Percentiles rank a stretch among this genome's conserved stretches.
phyloP scores from a whole-genome alignment of 2,888 invertebrate genomes.

The Pediacus dermestoides region DNA sequence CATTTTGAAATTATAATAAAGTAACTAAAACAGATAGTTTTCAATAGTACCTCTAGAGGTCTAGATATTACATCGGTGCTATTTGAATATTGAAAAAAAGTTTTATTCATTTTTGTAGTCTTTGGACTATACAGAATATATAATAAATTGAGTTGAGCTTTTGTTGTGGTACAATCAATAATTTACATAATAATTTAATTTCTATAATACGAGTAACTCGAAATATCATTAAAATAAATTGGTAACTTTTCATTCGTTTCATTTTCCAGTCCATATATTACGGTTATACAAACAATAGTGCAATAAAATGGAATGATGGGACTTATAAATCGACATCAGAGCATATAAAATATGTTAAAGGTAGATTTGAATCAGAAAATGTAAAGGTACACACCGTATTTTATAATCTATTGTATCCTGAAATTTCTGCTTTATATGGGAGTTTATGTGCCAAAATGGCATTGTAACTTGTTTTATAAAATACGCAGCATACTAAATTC shows the following conservation, averaged over 20 bases:
- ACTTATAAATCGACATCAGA: slow-evolving; percentile 2
- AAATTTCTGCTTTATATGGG: slow-evolving; percentile 1
- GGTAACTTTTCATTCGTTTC: background rate
- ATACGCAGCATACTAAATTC: too few relatives aligned
- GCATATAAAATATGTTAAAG: background rate
- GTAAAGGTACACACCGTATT: slow-evolving; percentile 1
- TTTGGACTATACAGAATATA: too few relatives aligned
- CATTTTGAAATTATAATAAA: too few relatives aligned
- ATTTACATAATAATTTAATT: too few relatives aligned
- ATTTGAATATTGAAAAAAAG: too few relatives aligned
- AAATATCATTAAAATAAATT: slow-evolving; percentile 2
- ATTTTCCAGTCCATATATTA: background rate
- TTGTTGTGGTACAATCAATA: too few relatives aligned
- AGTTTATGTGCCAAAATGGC: background rate
- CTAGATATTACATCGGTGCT: too few relatives aligned
- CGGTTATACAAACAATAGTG: slow-evolving; percentile 1
- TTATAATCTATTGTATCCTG: background rate
- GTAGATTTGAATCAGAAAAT: slow-evolving; percentile 1
- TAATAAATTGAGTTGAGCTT: too few relatives aligned
- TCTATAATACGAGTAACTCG: too few relatives aligned
- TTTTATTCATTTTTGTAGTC: too few relatives aligned
- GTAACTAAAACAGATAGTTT: too few relatives aligned
- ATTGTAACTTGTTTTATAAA: background rate
- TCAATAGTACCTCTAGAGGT: too few relatives aligned
- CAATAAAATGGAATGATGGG: slow-evolving; percentile 1